Percentiles rank a stretch among this genome's conserved stretches.
These are phyloP conservation scores for Muntiacus muntjak DNA, from an alignment of 2,113 vertebrate species.

Conservation along the genomic window DNA sequence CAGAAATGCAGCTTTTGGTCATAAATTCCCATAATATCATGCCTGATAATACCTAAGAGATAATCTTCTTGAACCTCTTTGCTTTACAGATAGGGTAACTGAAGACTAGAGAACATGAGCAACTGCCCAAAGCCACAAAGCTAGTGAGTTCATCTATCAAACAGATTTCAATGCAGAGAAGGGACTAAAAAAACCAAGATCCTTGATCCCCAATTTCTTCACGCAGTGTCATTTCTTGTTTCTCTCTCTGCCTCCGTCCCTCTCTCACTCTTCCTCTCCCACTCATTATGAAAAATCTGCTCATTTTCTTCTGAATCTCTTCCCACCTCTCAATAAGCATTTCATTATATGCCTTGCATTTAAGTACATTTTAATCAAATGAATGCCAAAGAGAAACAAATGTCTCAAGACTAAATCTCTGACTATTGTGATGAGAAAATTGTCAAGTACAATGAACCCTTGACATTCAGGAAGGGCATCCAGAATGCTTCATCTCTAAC, in stretches of 20 bases:
- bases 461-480: background rate
- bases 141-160: background rate
- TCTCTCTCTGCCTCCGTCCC: background rate
- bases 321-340: background rate
- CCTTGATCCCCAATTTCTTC: background rate
- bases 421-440: background rate
- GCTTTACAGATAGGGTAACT: background rate
- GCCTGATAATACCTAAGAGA: background rate
- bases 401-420: background rate
- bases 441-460: background rate
- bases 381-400: constrained; percentile 10
- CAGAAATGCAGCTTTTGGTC: background rate
- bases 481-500: background rate
- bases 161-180: background rate
- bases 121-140: background rate
- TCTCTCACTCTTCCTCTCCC: background rate
- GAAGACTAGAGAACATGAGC: background rate
- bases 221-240: background rate
- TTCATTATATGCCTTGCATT: background rate
- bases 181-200: background rate
- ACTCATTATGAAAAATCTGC: background rate
- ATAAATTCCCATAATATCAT: background rate
- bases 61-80: background rate
- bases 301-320: constrained; percentile 10
- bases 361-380: constrained; percentile 12